These are phyloP conservation scores for Plodia interpunctella DNA, from an alignment of 1,140 invertebrate genomes.

Conservation along the genomic window DNA sequence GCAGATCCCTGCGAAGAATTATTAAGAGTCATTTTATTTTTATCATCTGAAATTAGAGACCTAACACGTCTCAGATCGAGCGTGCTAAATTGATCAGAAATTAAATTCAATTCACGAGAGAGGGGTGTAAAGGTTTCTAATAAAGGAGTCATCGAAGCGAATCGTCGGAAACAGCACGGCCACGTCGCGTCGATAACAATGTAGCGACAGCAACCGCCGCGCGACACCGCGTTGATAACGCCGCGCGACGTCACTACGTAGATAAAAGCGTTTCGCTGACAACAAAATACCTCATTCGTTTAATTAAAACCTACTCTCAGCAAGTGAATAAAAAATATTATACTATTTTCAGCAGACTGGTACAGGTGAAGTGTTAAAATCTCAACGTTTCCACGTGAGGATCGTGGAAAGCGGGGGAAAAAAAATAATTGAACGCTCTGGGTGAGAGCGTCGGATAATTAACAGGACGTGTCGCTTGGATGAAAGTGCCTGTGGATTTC, in stretches of 20 bases:
- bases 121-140: conserved; percentile 24
- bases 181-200: conserved; percentile 37
- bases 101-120: conserved; percentile 18
- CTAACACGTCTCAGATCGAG: conserved; percentile 1
- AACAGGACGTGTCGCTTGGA: conserved; percentile 71
- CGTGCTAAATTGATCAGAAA: background rate
- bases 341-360: conserved; percentile 62
- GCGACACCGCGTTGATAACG: conserved; percentile 25
- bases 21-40: background rate
- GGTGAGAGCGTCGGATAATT: conserved; percentile 68
- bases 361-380: conserved; percentile 73
- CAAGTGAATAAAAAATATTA: conserved; percentile 49
- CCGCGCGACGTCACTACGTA: conserved; percentile 21
- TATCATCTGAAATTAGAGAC: background rate
- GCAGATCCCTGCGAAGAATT: background rate
- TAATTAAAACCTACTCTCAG: conserved; percentile 65
- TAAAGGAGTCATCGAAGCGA: conserved; percentile 23
- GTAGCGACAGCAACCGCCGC: conserved; percentile 17
- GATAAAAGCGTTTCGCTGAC: conserved; percentile 36
- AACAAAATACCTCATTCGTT: conserved; percentile 55
- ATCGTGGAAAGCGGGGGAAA: conserved; percentile 59
- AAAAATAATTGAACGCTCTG: conserved; percentile 71
- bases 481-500: conserved; percentile 66
- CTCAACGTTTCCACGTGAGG: conserved; percentile 67
- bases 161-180: conserved; percentile 25